phyloP scores from a whole-genome alignment of 2,888 invertebrate genomes.

The Sabatieria punctata region DNA sequence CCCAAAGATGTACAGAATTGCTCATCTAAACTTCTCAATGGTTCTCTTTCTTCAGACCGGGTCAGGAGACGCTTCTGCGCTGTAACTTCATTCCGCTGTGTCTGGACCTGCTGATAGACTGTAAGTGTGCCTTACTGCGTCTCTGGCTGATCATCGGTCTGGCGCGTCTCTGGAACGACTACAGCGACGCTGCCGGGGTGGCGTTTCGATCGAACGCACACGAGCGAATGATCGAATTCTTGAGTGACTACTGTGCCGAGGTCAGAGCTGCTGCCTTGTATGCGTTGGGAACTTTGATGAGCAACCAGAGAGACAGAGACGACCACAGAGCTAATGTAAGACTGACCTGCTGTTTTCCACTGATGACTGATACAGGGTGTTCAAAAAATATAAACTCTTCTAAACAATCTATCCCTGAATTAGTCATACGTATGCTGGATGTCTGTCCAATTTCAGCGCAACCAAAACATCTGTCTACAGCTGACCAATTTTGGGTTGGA shows the following conservation, averaged over 20 bases:
- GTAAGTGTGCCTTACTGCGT: conserved; percentile 40
- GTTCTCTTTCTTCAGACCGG: conserved; percentile 15
- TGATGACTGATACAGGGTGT: too few relatives aligned
- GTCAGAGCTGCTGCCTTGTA: conserved; percentile 81
- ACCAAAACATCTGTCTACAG: conserved; percentile 69
- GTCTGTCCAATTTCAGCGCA: conserved; percentile 11
- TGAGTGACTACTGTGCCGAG: too few relatives aligned
- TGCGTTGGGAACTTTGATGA: conserved; percentile 52
- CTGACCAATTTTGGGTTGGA: conserved; percentile 61
- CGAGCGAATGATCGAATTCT: conserved; percentile 83
- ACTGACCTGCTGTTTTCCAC: conserved; percentile 6
- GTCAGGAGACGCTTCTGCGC: conserved; percentile 61
- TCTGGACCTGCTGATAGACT: conserved; percentile 64
- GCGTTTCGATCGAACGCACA: conserved; percentile 89
- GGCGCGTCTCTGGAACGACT: conserved; percentile 73
- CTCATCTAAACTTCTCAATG: too few relatives aligned
- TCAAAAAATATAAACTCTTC: too few relatives aligned
- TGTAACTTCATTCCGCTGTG: conserved; percentile 65
- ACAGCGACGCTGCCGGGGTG: conserved; percentile 62
- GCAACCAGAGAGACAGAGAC: conserved; percentile 23
- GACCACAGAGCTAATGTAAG: too few relatives aligned
- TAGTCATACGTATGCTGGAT: background rate
- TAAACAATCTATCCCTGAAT: background rate
- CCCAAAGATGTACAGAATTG: too few relatives aligned
- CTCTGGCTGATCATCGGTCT: conserved; percentile 77